Conservation (phyloP, 2,888 invertebrate genomes). For the Tipula unca region DNA sequence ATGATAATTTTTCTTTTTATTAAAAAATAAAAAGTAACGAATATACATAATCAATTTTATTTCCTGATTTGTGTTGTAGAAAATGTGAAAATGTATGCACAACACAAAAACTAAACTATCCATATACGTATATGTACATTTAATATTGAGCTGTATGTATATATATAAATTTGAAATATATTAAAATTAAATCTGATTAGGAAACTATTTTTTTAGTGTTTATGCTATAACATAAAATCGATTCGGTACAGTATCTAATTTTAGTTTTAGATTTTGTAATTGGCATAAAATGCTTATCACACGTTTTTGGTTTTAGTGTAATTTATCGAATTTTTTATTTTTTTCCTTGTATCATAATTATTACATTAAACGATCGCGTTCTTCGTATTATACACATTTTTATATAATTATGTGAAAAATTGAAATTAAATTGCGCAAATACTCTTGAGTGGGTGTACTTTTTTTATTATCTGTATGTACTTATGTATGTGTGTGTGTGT, state of each 20-base stretch:
- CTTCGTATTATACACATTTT: background rate
- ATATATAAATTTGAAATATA: background rate
- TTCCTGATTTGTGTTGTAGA: conserved; percentile 8
- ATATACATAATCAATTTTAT: conserved; percentile 14
- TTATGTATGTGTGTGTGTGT: too few species aligned
- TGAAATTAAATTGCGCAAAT: background rate
- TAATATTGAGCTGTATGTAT: background rate
- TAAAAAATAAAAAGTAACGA: background rate
- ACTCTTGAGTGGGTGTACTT: background rate
- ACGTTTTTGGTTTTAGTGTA: background rate
- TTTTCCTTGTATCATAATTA: background rate
- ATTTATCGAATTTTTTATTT: background rate
- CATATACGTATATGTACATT: background rate
- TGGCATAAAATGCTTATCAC: conserved; percentile 2
- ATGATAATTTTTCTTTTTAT: background rate
- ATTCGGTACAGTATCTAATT: background rate
- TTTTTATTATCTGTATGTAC: background rate
- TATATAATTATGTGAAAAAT: background rate
- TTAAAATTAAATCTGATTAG: background rate
- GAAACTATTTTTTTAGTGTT: background rate
- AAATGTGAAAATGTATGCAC: background rate
- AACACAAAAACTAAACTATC: background rate
- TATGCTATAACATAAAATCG: background rate
- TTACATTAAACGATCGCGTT: background rate
- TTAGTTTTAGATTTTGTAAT: background rate